Base-by-base conservation (phyloP, 2,113 vertebrate genomes). In the Cheilinus undulatus region DNA sequence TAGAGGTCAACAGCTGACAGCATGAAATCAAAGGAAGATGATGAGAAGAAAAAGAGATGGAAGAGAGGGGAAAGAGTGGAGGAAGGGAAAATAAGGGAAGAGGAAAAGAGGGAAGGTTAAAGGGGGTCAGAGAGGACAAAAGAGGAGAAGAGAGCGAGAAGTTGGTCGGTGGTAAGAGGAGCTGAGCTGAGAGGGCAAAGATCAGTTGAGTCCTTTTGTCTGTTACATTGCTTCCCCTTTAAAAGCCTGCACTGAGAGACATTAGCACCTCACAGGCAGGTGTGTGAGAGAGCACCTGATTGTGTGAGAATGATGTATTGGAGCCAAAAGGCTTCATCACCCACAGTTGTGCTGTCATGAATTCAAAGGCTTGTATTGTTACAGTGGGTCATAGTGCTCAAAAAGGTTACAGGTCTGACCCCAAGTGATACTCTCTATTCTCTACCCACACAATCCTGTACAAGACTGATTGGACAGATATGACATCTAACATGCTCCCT, bases 281-380 rank as follows among this genome's bases (percentile, higher is more conserved):
- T 84, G 70, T 64, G 74, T 43, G 56, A 60, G 59, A 60, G 78
- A 12, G 78, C 51, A 72, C 68, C 54, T 53, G 77, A 85, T 86
- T 86, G 87, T 86, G 72, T 73, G 80, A 71, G 74, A 78, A 71
- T 73, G 85, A 78, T 83, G 77, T 80, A 85, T 77, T 75, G 77
- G 30, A 85, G 82, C 65, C 85, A 91, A 89, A 90, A 89, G 88
- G 86, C 82, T 73, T 90, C 82, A 71, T 88, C 85, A 36, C 82
- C 78, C 8, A 26, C 69, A 81, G 88, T 75, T 58, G 78, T 74
- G 78, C 90, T 90, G 90, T 87, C 89, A 89, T 67, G 52, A 75
- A 61, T 83, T 92, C 76, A 91, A 89, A 88, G 85, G 71, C 66
- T 64, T 50, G 64, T 64, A 82, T 91, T 91, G 91, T 91, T 83